Evolutionary conservation across 1,140 invertebrate species (phyloP), one percentile per base, ranked within the genome.

Genomic region (Calephelis nemesis): DNA sequence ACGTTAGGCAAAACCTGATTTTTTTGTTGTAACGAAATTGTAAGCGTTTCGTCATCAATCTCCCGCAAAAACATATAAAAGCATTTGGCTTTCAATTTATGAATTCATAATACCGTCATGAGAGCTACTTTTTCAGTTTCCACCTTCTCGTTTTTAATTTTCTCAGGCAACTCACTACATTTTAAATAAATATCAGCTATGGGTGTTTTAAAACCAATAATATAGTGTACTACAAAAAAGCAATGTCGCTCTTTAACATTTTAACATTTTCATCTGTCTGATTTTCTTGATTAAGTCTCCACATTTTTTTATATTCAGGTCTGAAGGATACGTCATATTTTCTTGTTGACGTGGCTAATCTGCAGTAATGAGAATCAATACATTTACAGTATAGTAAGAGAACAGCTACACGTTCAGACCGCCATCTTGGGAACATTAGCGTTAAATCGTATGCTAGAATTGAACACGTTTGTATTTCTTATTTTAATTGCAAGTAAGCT

Each of bases 241-340:
- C 40, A 63, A 63, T 47, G 62, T 63, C 62, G 62, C 62, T 45
- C 62, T 63, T 63, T 63, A 45, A 63, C 47, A 63, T 63, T 63
- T 63, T 63, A 45, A 63, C 47, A 63, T 63, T 63, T 67, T 64
- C 65, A 71, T 71, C 70, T 39, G 15, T 42, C 15, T 71, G 70
- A 39, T 67, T 67, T 49, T 64, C 65, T 64, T 67, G 62, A 52
- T 71, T 67, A 30, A 71, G 12, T 64, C 62, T 67, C 70, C 70
- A 71, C 65, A 67, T 71, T 71, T 71, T 62, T 62, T 48, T 54
- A 71, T 71, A 45, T 64, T 71, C 42, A 67, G 40, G n/a, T 71
- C 70, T 52, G 70, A 71, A 47, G 15, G 65, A 64, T 12, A 68
- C 65, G n/a, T n/a, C n/a, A 65, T 71, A 71, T 67, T 71, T 71